Evolutionary conservation across 2,113 vertebrate species (phyloP), one percentile per base, ranked within the genome.

Genomic region (Triplophysa siluroides): DNA sequence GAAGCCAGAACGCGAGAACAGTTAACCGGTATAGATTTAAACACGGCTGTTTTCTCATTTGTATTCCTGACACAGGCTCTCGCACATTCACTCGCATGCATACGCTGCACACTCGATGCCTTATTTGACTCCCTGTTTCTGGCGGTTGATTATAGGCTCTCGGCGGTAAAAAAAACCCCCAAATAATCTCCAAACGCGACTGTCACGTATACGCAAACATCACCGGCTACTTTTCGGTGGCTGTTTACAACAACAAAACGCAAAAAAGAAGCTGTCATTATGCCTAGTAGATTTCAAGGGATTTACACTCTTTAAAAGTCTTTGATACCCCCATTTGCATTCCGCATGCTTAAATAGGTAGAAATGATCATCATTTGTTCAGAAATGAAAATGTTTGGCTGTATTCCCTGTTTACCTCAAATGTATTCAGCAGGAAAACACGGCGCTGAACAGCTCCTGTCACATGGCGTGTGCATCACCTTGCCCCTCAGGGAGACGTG

Each of bases 1-100:
- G 62, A 62, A 50, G 76, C 33, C 71, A 82, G 61, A 79, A 75
- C 13, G 50, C 33, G 50, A 71, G 71, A 82, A 71, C 23, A 3
- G 80, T 69, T 79, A 84, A 84, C 83, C 41, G 77, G 64, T 84
- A 84, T 84, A 84, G 83, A 84, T 84, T 84, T 81, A 84, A 84
- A 76, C 73, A 52, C 60, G 21, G 61, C 83, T 23, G 29, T 79
- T 75, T 66, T 63, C 83, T 84, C 76, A 82, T 84, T 84, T 84
- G 76, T 82, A 84, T 84, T 84, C 83, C 76, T 84, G 58, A 76
- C 60, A 72, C 80, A n/a, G 76, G 10, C 71, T 24, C 66, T n/a
- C 71, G 26, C 71, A 79, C 77, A 56, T 78, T 84, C 71, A 79
- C 65, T 58, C 63, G 45, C 41, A 74, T 66, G 81, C 71, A 33